phyloP scores from a whole-genome alignment of 2,888 invertebrate genomes.

The Liodrosophila aerea region DNA sequence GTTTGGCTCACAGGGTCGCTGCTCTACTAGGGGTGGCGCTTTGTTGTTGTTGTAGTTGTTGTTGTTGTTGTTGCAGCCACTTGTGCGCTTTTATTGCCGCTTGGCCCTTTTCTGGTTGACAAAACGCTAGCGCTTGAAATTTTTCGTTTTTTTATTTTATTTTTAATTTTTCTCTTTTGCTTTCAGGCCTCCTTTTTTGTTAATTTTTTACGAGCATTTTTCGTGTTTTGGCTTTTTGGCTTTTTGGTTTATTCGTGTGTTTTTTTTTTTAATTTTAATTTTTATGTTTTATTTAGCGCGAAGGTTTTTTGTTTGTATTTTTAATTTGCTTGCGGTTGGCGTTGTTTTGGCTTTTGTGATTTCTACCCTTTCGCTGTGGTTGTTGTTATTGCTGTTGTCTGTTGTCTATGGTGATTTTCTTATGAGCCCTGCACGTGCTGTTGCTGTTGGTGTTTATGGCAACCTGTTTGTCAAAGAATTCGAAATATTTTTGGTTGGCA shows the following conservation, averaged over 20 bases:
- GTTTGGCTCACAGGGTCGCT: conserved; percentile 23
- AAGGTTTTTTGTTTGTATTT: conserved; percentile 34
- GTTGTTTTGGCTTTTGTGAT: conserved; percentile 40
- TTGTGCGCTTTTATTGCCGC: conserved; percentile 69
- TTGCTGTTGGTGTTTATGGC: conserved; percentile 39
- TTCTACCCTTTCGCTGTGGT: conserved; percentile 24
- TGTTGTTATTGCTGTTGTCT: conserved; percentile 25
- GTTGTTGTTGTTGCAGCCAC: conserved; percentile 63
- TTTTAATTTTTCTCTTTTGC: conserved; percentile 33
- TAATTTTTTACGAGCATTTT: conserved; percentile 47
- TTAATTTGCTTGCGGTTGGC: conserved; percentile 37
- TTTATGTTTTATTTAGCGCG: conserved; percentile 29
- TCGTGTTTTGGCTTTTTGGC: conserved; percentile 44
- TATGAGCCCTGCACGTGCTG: conserved; percentile 58
- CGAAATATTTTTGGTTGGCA: conserved; percentile 24
- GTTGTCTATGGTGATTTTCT: conserved; percentile 28
- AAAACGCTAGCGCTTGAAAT: conserved; percentile 66
- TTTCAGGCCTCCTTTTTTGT: conserved; percentile 22
- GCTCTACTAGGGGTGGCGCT: conserved; percentile 6
- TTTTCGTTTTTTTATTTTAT: conserved; percentile 21
- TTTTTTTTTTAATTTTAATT: conserved; percentile 16
- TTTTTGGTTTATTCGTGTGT: conserved; percentile 8
- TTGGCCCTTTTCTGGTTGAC: conserved; percentile 69
- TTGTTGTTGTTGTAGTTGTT: conserved; percentile 32
- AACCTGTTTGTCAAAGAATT: conserved; percentile 70